A percentile compares a stretch with the other conserved stretches of the same genome.
Conservation (phyloP, 2,797 vertebrate species). For the Acipenser transmontanus region DNA sequence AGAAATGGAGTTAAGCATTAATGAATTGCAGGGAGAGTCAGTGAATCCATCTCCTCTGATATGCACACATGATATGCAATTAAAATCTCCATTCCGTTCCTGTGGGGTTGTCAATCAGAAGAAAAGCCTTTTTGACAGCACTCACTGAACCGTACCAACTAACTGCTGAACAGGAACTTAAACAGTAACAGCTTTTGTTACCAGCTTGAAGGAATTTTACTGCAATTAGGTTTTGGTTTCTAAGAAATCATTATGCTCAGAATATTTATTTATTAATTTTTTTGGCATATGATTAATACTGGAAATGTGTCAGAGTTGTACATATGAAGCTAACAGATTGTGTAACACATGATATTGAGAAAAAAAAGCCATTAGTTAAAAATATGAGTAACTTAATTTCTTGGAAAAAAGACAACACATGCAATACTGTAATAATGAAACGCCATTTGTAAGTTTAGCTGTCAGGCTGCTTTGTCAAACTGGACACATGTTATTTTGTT, state of each 20-base stretch:
- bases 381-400: not conserved
- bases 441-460: too few relatives aligned
- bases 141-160: constrained; percentile 66
- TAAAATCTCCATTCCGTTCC: constrained; percentile 79
- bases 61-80: constrained; percentile 75
- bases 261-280: constrained; percentile 25
- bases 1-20: constrained; percentile 51
- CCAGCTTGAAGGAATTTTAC: constrained; percentile 53
- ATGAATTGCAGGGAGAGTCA: constrained; percentile 43
- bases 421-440: not conserved
- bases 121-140: constrained; percentile 75
- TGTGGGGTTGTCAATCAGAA: constrained; percentile 67
- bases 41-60: constrained; percentile 63
- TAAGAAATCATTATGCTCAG: constrained; percentile 58
- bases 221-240: constrained; percentile 53
- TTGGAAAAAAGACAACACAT: not conserved
- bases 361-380: not conserved
- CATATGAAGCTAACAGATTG: constrained; percentile 35
- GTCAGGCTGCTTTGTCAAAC: not conserved
- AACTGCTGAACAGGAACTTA: constrained; percentile 72
- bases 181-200: constrained; percentile 80
- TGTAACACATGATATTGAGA: constrained; percentile 42
- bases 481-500: not conserved
- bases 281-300: constrained; percentile 52
- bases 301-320: constrained; percentile 50